Percentiles rank a stretch among this genome's conserved stretches.
These are phyloP conservation scores for Mystacides longicornis DNA, from an alignment of 2,888 invertebrate genomes.

Conservation along the genomic window DNA sequence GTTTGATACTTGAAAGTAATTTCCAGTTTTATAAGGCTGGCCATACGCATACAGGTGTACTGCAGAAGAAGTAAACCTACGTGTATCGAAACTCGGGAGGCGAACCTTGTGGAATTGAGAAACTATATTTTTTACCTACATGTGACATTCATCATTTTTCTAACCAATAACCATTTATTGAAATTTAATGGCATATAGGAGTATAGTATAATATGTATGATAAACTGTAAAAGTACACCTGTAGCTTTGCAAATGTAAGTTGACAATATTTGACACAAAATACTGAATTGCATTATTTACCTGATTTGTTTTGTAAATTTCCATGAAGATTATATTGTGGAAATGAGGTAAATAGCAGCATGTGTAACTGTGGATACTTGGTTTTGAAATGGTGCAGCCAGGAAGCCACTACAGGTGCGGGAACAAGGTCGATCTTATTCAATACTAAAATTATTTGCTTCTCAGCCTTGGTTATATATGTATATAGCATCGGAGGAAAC, in stretches of 20 bases:
- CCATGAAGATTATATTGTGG: constrained; percentile 56
- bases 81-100: too few species aligned
- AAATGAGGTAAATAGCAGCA: constrained; percentile 79
- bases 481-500: constrained; percentile 86
- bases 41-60: too few species aligned
- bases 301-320: constrained; percentile 15
- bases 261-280: background rate
- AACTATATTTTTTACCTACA: too few species aligned
- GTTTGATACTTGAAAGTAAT: too few species aligned
- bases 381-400: constrained; percentile 76
- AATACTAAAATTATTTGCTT: constrained; percentile 82
- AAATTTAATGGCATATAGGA: too few species aligned
- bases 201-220: too few species aligned
- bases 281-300: constrained; percentile 6
- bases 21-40: too few species aligned
- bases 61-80: too few species aligned
- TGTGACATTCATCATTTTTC: too few species aligned
- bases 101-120: too few species aligned
- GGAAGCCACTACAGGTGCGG: constrained; percentile 70
- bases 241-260: background rate
- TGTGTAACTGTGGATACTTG: constrained; percentile 63
- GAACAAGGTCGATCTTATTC: constrained; percentile 88
- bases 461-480: constrained; percentile 64
- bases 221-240: too few species aligned
- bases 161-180: too few species aligned